A percentile compares a stretch with the other conserved stretches of the same genome.
Evolutionary conservation across 1,140 invertebrate species (phyloP).

Genomic region (Myzus persicae): DNA sequence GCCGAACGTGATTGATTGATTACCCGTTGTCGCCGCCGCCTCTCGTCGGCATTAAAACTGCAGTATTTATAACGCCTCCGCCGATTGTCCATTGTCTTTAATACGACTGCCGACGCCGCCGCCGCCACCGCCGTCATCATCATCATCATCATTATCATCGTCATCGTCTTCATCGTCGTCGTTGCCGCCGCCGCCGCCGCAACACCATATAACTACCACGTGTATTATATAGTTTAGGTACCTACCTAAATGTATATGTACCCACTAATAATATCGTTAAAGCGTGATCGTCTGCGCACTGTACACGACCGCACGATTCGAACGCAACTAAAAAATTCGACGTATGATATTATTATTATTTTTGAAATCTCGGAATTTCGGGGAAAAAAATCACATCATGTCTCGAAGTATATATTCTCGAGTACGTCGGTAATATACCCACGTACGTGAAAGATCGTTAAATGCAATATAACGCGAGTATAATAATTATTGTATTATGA

Average conservation of each 20-base stretch:
- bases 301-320: not conserved
- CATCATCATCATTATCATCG: not conserved
- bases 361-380: not conserved
- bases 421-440: not conserved
- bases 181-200: too few species aligned
- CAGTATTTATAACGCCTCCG: slow-evolving; percentile 24
- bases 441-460: not conserved
- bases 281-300: not conserved
- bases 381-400: not conserved
- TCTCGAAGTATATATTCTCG: not conserved
- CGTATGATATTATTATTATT: not conserved
- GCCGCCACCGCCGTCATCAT: not conserved
- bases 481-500: not conserved
- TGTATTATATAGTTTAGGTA: too few species aligned
- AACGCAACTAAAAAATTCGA: not conserved
- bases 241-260: too few species aligned
- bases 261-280: not conserved
- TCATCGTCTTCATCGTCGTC: not conserved
- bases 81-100: slow-evolving; percentile 33
- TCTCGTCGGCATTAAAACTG: not conserved
- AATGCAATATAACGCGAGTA: not conserved
- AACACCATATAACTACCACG: not conserved
- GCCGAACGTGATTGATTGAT: slow-evolving; percentile 40
- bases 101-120: not conserved
- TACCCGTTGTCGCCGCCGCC: not conserved